These are phyloP conservation scores for Porites lutea DNA, from an alignment of 64 coral and sea anemone species.

Conservation along the genomic window DNA sequence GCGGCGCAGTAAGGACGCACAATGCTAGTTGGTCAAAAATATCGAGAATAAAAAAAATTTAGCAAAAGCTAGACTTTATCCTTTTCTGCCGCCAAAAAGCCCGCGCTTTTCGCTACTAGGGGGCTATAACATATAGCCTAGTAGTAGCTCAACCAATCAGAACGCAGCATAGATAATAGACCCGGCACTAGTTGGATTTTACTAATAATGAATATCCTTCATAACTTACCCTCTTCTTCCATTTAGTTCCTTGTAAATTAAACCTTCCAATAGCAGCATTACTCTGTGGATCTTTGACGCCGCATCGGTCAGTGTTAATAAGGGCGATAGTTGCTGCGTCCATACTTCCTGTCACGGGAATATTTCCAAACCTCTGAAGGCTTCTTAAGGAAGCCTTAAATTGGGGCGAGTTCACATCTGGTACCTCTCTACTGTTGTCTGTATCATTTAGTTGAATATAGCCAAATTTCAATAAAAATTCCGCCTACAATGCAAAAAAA, in stretches of 20 bases:
- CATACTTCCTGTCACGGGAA: conserved; percentile 77
- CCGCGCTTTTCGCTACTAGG: no score
- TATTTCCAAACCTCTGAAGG: conserved; percentile 80
- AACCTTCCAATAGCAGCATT: conserved; percentile 63
- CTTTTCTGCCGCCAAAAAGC: no score
- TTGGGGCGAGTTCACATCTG: neutral
- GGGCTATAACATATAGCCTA: no score
- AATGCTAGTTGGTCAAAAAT: no score
- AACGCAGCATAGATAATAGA: no score
- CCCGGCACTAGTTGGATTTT: neutral
- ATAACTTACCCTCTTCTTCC: conserved; percentile 87
- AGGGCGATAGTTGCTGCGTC: conserved; percentile 67
- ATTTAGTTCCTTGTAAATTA: conserved; percentile 74
- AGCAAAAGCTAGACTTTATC: no score
- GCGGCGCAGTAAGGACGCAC: no score
- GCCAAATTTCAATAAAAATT: conserved; percentile 24
- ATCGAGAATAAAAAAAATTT: no score
- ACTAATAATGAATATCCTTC: no score
- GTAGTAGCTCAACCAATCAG: no score
- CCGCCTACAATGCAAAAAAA: neutral
- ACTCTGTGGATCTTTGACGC: conserved; percentile 66
- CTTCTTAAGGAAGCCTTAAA: conserved; percentile 5
- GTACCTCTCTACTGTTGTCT: neutral
- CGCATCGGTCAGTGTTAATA: conserved; percentile 81
- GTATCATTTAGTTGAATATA: neutral